These are phyloP conservation scores for Chironomus striatipennis DNA, from an alignment of 1,140 invertebrate genomes.

Conservation along the genomic window DNA sequence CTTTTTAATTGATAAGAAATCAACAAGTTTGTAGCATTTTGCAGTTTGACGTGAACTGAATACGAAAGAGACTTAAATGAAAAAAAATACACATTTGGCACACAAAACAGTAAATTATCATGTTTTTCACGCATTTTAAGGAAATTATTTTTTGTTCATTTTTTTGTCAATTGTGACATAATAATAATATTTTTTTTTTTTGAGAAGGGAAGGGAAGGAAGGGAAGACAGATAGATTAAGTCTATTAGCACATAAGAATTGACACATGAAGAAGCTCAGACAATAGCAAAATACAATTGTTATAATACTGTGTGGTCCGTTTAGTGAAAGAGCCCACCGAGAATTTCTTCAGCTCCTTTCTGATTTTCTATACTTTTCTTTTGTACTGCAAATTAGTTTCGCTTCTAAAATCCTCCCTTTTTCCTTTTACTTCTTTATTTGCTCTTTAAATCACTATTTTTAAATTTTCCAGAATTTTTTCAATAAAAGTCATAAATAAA, in stretches of 20 bases:
- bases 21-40: no score
- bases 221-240: not conserved
- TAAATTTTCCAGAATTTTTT: no score
- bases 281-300: not conserved
- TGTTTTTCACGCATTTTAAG: conserved; percentile 13
- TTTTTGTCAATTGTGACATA: not conserved
- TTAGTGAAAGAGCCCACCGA: conserved; percentile 4
- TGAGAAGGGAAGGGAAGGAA: not conserved
- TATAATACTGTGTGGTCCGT: not conserved
- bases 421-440: no score
- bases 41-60: no score
- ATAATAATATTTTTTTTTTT: not conserved
- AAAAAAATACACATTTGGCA: not conserved
- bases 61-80: not conserved
- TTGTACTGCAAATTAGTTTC: no score
- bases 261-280: not conserved
- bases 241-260: not conserved
- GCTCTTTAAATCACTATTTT: no score
- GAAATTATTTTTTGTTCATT: not conserved
- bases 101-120: not conserved
- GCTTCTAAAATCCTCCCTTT: no score
- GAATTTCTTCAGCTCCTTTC: not conserved
- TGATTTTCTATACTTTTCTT: no score
- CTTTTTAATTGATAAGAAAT: no score
- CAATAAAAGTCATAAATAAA: no score